Base-by-base conservation (phyloP, 2,888 invertebrate species). In the Cephonodes hylas region DNA sequence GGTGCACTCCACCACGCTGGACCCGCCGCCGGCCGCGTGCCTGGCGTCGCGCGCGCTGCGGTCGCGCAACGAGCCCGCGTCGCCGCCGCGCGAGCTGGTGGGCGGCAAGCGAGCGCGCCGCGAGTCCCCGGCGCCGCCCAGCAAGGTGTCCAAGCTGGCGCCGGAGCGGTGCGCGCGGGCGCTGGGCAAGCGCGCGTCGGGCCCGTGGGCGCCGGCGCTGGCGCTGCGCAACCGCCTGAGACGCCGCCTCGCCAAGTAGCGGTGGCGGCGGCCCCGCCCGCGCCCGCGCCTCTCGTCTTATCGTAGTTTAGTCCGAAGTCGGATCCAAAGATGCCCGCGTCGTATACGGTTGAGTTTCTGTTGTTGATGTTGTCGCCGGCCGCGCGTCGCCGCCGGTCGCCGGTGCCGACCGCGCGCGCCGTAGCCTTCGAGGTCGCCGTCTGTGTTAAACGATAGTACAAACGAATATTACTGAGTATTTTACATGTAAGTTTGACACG, bases 401-500 rank as follows among this genome's bases (percentile, higher is more conserved):
- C 13, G 38, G 38, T 38, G 38, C 13, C 38, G 38, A n/a, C 38
- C 38, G 56, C 60, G 65, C 59, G 62, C 58, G 59, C 59, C 59
- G 57, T 64, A 59, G 60, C 60, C 57, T 63, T 46, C 65, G 64
- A 59, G 62, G 48, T 73, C 71, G 70, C 75, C 70, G 73, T 72
- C 76, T 79, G 78, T 76, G 73, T 77, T 81, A 78, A 84, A 84
- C 84, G 76, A 90, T 90, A 91, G 91, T 91, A 91, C 91, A 91
- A 91, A 90, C 74, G 78, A 78, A 72, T 80, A 80, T 53, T 83
- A 84, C 84, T 82, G 82, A 85, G 81, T 89, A 85, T 85, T 81
- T 88, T 83, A 83, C 83, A 77, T 81, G 81, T 88, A 87, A 89
- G 86, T 82, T 84, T 83, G 84, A 85, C 85, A 80, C 80, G 90